Percentiles rank a stretch among this genome's conserved stretches.
Evolutionary conservation across 2,888 invertebrate genomes (phyloP).

Genomic region (Protodeltote pygarga): DNA sequence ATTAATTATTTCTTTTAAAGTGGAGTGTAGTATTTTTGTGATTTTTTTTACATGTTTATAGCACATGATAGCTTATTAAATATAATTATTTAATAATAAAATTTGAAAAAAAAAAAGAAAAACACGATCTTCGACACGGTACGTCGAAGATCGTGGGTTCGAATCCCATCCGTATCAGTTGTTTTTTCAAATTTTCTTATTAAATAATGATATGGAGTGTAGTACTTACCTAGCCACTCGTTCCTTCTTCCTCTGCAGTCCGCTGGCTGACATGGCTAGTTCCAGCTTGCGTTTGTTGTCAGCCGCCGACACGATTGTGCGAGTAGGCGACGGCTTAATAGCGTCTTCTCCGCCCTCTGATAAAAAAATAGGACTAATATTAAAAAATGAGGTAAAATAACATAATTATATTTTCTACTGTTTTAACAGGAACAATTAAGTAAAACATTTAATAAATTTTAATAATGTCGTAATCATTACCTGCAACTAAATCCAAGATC

Average conservation of each 20-base stretch:
- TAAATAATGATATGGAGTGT: too few species aligned
- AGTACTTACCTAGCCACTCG: constrained; percentile 76
- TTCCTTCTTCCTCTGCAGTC: constrained; percentile 89
- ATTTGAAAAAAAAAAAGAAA: too few species aligned
- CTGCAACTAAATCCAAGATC: constrained; percentile 91
- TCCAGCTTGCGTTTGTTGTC: constrained; percentile 92
- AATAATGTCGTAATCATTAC: constrained; percentile 51
- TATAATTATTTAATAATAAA: too few species aligned
- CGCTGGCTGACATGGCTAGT: constrained; percentile 91
- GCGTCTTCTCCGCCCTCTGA: constrained; percentile 86
- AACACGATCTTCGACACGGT: too few species aligned
- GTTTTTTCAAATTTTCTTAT: too few species aligned
- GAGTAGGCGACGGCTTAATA: constrained; percentile 88
- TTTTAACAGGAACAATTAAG: not conserved
- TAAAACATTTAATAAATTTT: not conserved
- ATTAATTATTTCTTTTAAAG: not conserved
- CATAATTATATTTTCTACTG: not conserved
- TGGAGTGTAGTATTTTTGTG: too few species aligned
- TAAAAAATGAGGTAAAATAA: not conserved
- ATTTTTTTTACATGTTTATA: too few species aligned
- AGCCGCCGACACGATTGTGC: constrained; percentile 84
- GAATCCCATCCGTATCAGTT: too few species aligned
- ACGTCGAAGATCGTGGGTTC: too few species aligned
- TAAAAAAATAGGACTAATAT: not conserved
- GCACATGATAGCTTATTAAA: too few species aligned